Base-by-base conservation (phyloP, 2,797 vertebrate genomes). In the Chiroxiphia lanceolata region DNA sequence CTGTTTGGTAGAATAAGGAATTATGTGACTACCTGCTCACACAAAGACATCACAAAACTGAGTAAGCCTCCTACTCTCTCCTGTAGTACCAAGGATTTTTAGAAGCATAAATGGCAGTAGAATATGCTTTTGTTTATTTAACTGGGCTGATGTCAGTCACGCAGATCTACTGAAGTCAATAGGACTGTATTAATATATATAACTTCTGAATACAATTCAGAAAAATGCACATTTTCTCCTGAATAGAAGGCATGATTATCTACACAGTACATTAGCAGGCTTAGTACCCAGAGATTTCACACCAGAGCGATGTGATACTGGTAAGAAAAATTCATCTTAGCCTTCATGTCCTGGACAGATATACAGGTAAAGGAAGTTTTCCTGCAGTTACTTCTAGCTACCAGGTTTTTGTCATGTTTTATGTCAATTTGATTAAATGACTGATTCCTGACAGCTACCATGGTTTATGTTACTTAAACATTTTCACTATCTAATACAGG, bases 381-480 rank as follows among this genome's bases (percentile, higher is more conserved):
- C 40, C 91, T 83, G 75, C 75, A 95, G 90, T 90, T 97, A 87
- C 94, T 94, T 75, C 84, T 90, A 96, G 51, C 29, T 95, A 57
- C 15, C n/a, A 84, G 22, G 12, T 92, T 96, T 97, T 92, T 92
- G 25, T 45, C 42, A 96, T 92, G 80, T 92, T 96, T 95, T 96
- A 96, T 95, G 61, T 91, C 71, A 92, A 63, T 96, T 96, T 96
- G 74, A 94, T 97, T 96, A 95, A 72, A 93, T 82, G 86, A 76
- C 61, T 9, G 45, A 80, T 95, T 92, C 82, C 74, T 94, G 92
- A 92, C 84, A 95, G 57, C 75, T 94, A 72, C 19, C 3, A 9
- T n/a, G 63, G 71, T 97, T 97, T 97, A 95, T 67, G 16, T 87
- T 94, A 51, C 70, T 96, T 98, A 97, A 97, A 95, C 17, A 96